A percentile compares a stretch with the other conserved stretches of the same genome.
phyloP scores from a whole-genome alignment of 2,797 vertebrate genomes.

The Ispidina lecontei region DNA sequence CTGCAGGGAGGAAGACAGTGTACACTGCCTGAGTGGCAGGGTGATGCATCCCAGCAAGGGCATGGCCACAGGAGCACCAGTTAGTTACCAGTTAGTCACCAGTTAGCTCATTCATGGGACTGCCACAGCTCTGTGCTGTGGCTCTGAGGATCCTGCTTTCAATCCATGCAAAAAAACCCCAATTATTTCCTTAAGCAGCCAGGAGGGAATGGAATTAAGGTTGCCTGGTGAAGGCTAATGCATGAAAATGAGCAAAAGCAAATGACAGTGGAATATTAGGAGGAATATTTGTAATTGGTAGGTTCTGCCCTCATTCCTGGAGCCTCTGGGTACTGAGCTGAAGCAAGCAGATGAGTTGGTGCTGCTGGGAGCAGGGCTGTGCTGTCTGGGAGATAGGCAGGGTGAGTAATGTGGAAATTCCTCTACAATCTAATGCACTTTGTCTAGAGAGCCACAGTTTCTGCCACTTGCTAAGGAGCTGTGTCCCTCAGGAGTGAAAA shows the following conservation, averaged over 20 bases:
- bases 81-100: too few relatives aligned
- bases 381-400: background rate
- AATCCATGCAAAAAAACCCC: background rate
- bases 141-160: background rate
- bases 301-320: background rate
- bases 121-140: background rate
- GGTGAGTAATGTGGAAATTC: slow-evolving; percentile 24
- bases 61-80: too few relatives aligned
- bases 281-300: slow-evolving; percentile 16
- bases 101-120: too few relatives aligned
- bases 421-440: background rate
- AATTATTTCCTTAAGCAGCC: background rate
- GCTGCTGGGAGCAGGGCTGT: background rate
- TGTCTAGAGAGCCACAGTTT: background rate
- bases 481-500: background rate
- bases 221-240: slow-evolving; percentile 4
- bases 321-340: background rate
- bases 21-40: background rate
- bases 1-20: background rate
- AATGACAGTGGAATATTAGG: background rate
- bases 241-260: slow-evolving; percentile 17
- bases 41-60: background rate
- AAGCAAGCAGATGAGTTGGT: background rate
- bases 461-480: background rate
- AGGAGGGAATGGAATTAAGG: slow-evolving; percentile 52